Evolutionary conservation across 2,797 vertebrate genomes (phyloP), one percentile per base, ranked within the genome.

Genomic region (Chiloscyllium punctatum): DNA sequence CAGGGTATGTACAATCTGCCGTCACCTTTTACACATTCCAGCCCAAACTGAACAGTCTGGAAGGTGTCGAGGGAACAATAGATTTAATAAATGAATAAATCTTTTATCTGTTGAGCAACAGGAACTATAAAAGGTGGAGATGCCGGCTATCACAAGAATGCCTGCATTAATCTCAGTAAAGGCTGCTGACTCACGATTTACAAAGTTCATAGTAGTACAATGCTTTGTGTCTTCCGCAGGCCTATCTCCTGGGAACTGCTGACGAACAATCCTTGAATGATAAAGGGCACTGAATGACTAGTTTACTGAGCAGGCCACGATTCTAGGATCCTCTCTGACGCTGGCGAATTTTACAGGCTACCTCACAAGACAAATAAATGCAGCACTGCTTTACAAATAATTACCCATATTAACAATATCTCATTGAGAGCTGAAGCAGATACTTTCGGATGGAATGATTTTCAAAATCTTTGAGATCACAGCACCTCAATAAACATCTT

Each of bases 151-250:
- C 79, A 84, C 5, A 37, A 48, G 79, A 37, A 84, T 5, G 79
- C 37, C 79, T 48, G 42, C 82, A 7, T 8, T 84, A 84, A 62
- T 90, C 87, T 62, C 53, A 13, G 57, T 62, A 90, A 90, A 16
- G 51, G 53, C 87, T 90, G 87, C 51, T 30, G 57, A 53, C 51
- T 53, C 87, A 90, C 21, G 27, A 33, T 90, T 53, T 90, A 62
- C 53, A 90, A 90, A 90, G 87, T n/a, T 90, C 87, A 90, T n/a
- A 16, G 57, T n/a, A 33, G 53, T 62, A 90, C 87, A 53, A 90
- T 30, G 87, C 27, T 13, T 62, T 62, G 51, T 62, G 11, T 90
- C 51, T 90, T 90, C 87, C 87, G 18, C 11, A 90, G 87, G 13
- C 16, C 30, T n/a, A 23, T 90, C 87, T 62, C 51, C 87, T 18